Evolutionary conservation across 1,140 invertebrate genomes (phyloP).

Genomic region (Gryllus bimaculatus): DNA sequence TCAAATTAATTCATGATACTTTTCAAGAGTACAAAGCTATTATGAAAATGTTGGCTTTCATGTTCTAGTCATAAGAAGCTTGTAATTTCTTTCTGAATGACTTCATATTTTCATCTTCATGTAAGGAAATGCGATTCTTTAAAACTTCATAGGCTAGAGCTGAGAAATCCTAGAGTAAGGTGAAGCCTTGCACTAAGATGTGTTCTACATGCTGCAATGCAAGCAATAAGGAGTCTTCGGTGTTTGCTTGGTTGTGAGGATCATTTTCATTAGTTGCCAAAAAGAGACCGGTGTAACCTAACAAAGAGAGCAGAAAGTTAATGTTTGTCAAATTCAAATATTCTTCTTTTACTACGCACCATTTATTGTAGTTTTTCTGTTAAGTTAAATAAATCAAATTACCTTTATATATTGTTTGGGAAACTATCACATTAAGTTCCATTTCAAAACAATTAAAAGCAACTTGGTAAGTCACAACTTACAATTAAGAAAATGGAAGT

Average conservation of each 20-base stretch:
- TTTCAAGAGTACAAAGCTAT: too few relatives aligned
- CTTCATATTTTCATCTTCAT: too few relatives aligned
- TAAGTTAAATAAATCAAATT: too few relatives aligned
- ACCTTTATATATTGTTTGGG: neutral
- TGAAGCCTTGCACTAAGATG: slow-evolving; percentile 66
- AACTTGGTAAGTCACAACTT: neutral
- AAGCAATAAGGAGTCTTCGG: slow-evolving; percentile 76
- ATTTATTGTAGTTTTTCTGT: too few relatives aligned
- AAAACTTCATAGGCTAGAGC: slow-evolving; percentile 45
- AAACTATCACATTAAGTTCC: neutral
- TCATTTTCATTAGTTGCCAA: slow-evolving; percentile 54
- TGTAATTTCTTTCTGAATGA: neutral
- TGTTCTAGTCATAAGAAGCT: slow-evolving; percentile 12
- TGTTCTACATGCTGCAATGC: slow-evolving; percentile 77
- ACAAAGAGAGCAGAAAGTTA: slow-evolving; percentile 29
- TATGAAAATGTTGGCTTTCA: too few relatives aligned
- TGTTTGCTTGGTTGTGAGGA: slow-evolving; percentile 48
- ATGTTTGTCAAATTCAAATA: slow-evolving; percentile 16
- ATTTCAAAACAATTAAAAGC: neutral
- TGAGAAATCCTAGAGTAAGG: slow-evolving; percentile 56
- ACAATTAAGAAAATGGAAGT: too few relatives aligned
- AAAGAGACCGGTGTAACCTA: slow-evolving; percentile 52
- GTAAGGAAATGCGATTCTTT: neutral
- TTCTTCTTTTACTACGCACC: too few relatives aligned
- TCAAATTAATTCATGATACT: too few relatives aligned